Conservation (phyloP, 2,797 vertebrate species). For the Neostethus bicornis region DNA sequence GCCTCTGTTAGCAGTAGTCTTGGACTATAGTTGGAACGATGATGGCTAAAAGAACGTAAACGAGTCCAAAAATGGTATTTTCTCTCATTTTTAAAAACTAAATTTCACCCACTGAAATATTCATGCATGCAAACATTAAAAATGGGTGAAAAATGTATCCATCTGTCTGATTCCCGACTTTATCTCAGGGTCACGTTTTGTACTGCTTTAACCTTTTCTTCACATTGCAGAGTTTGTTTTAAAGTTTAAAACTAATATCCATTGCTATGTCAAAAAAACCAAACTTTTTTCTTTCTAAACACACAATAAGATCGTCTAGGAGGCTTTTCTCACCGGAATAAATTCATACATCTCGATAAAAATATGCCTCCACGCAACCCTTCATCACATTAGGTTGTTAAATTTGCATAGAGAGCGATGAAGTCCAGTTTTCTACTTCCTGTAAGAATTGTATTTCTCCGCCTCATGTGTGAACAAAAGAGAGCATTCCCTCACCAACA, state of each 20-base stretch:
- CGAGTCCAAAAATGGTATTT: neutral
- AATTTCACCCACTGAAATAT: neutral
- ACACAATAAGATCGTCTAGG: slow-evolving; percentile 1
- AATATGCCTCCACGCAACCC: neutral
- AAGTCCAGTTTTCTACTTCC: slow-evolving; percentile 4
- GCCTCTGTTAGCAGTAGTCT: no score
- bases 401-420: neutral
- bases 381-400: neutral
- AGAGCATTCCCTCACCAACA: slow-evolving; percentile 58
- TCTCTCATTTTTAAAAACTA: neutral
- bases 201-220: neutral
- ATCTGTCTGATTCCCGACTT: neutral
- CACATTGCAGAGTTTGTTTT: neutral
- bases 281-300: no score
- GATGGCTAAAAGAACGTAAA: neutral
- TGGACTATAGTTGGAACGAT: no score
- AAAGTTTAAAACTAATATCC: neutral
- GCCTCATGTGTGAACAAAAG: slow-evolving; percentile 43
- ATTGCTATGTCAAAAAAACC: neutral
- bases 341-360: neutral
- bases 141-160: neutral
- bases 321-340: neutral
- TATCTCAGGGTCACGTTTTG: neutral
- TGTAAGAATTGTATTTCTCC: slow-evolving; percentile 8
- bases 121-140: neutral